Base-by-base conservation (phyloP, 64 coral and sea anemone species). In the Pocillopora verrucosa region DNA sequence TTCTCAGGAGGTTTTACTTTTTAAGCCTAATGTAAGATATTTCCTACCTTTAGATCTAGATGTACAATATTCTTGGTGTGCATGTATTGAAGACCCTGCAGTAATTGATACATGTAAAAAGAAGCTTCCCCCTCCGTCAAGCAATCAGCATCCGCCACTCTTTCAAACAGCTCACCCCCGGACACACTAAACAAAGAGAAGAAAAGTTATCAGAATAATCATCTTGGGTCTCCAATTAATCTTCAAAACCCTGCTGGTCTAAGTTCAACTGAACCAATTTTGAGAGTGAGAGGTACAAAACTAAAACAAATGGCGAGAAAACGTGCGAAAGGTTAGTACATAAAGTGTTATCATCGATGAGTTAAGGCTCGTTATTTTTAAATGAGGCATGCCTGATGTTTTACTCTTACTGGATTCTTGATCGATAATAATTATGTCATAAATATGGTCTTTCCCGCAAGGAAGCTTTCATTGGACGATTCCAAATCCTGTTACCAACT, bases 81-180 rank as follows among this genome's bases (percentile, higher is more conserved):
- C 88, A 99, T 95, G 68, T 95, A 92, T 30, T 99, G 74, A 17
- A 99, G 59, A 17, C 91, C 97, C 65, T 99, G 90, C 19, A 99
- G 91, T 14, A 99, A 61, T 65, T 99, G 97, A 74, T 95, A 87
- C 88, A 99, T 99, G 65, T 99, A 99, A 76, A 95, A 89, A 1
- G 97, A 89, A 5, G 91, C 94, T 91, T 95, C 97, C 30, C 95
- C 95, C 37, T 99, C 97, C 20, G 94, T 95, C 58, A 99, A 65
- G 68, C 86, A 93, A 57, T 99, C 97, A 15, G 87, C 86, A 58
- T 95, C 94, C 10, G 92, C 97, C 19, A 99, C 94, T 35, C 97
- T 83, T 65, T 93, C 94, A 82, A 99, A 99, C 37, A 99, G 65
- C 80, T 99, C 97, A 16, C 97, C 97, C 25, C 94, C 97, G 11